Base-by-base conservation (phyloP, 1,140 invertebrate genomes). In the Contarinia nasturtii region DNA sequence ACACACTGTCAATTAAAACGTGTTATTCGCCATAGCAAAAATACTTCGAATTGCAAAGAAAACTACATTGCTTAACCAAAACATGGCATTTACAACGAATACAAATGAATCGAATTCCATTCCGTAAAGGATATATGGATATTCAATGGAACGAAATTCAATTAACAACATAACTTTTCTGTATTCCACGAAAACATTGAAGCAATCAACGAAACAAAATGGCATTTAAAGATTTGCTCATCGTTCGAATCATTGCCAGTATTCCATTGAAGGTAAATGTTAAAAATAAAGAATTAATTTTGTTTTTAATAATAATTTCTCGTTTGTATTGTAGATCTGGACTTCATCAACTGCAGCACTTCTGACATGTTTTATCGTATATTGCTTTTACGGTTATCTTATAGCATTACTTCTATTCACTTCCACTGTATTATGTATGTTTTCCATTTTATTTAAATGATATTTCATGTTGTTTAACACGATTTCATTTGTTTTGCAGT, bases 311-410 rank as follows among this genome's bases (percentile, higher is more conserved):
- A n/a, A n/a, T n/a, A n/a, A n/a, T n/a, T n/a, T n/a, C n/a, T n/a
- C n/a, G n/a, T n/a, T n/a, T n/a, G n/a, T n/a, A n/a, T n/a, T n/a
- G n/a, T n/a, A n/a, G 54, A 71, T 68, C 50, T 75, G 73, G 73
- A 61, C 67, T 22, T 38, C 40, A 12, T 33, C 63, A 69, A 68
- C 70, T 21, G 58, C 72, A 41, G 71, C 74, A 18, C 55, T 81
- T 37, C 66, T 83, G 40, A 62, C 72, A 38, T 79, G 81, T 58
- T 73, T 86, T 50, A 57, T 88, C 51, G 65, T 87, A 17, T 89
- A 85, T 64, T 90, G 83, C 75, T 71, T 80, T 47, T 86, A 83
- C 63, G 85, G 86, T 41, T 78, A 80, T 55, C 55, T 82, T 40
- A 60, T 80, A 50, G 77, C 82, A 14, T 72, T 86, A 50, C 58